A percentile compares a stretch with the other conserved stretches of the same genome.
Evolutionary conservation across 2,113 vertebrate genomes (phyloP).

Genomic region (Pterocles orientalis): DNA sequence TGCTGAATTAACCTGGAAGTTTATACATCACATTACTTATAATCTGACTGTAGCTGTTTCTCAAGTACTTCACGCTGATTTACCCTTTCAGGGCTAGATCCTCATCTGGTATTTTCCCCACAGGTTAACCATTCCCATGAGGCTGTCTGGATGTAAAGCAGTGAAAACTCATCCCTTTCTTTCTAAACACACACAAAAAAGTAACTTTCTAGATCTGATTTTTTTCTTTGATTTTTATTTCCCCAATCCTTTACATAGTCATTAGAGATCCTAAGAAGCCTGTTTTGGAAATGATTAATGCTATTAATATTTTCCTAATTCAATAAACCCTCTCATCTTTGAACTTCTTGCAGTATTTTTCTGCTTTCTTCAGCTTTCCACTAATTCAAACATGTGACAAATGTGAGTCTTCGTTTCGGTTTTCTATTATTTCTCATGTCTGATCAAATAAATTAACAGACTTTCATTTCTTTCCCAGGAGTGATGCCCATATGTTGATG

Average conservation of each 20-base stretch:
- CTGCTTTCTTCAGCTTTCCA: constrained; percentile 57
- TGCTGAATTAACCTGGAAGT: constrained; percentile 43
- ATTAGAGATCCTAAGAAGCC: constrained; percentile 49
- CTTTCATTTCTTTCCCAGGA: constrained; percentile 65
- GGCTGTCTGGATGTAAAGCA: background rate
- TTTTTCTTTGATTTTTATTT: constrained; percentile 44
- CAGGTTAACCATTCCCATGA: background rate
- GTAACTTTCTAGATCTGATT: background rate
- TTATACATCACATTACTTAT: background rate
- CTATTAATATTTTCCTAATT: constrained; percentile 65
- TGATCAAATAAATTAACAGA: constrained; percentile 72
- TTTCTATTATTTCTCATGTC: constrained; percentile 67
- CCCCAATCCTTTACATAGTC: constrained; percentile 27
- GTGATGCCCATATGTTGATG: constrained; percentile 55
- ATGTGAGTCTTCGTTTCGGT: constrained; percentile 39
- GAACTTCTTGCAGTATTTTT: constrained; percentile 64
- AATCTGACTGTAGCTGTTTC: background rate
- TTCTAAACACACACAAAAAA: background rate
- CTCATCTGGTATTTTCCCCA: background rate
- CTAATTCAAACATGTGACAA: constrained; percentile 60
- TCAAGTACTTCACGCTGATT: background rate
- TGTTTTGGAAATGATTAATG: constrained; percentile 55
- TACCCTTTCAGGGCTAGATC: background rate
- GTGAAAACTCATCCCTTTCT: background rate
- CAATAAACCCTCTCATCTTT: constrained; percentile 57